These are phyloP conservation scores for Allophyes oxyacanthae DNA, from an alignment of 2,888 invertebrate species.

Conservation along the genomic window DNA sequence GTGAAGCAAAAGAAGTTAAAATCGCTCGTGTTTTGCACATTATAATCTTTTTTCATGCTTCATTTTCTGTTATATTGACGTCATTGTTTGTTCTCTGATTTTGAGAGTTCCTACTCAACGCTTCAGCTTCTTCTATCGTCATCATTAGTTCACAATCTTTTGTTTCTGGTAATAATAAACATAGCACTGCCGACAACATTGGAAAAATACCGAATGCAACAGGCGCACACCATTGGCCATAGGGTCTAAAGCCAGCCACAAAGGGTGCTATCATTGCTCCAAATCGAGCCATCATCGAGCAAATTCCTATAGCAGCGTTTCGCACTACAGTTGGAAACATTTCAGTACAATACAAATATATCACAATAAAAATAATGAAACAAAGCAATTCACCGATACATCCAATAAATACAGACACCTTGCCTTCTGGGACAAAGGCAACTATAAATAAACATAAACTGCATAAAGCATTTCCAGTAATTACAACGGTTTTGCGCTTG, in stretches of 20 bases:
- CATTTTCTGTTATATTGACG: constrained; percentile 17
- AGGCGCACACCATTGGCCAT: constrained; percentile 91
- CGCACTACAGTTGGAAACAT: constrained; percentile 96
- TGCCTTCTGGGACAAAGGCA: constrained; percentile 86
- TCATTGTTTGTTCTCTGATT: constrained; percentile 11
- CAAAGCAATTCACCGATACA: constrained; percentile 93
- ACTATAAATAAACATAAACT: constrained; percentile 90
- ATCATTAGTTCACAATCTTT: constrained; percentile 92
- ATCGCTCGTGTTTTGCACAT: neutral
- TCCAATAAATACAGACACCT: constrained; percentile 89
- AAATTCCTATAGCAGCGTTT: constrained; percentile 95
- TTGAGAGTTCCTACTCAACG: constrained; percentile 60
- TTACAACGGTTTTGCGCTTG: constrained; percentile 90
- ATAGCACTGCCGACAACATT: constrained; percentile 90
- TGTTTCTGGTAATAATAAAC: constrained; percentile 93
- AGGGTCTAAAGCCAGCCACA: constrained; percentile 90
- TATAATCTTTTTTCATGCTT: constrained; percentile 5
- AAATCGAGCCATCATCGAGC: constrained; percentile 95
- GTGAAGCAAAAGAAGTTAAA: constrained; percentile 4
- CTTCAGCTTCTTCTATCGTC: constrained; percentile 93
- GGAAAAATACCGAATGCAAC: constrained; percentile 92
- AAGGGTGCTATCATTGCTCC: constrained; percentile 96
- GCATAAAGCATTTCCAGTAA: constrained; percentile 88
- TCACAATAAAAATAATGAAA: constrained; percentile 93
- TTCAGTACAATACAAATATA: constrained; percentile 95